These are phyloP conservation scores for Ischnura elegans DNA, from an alignment of 2,888 invertebrate species.

Conservation along the genomic window DNA sequence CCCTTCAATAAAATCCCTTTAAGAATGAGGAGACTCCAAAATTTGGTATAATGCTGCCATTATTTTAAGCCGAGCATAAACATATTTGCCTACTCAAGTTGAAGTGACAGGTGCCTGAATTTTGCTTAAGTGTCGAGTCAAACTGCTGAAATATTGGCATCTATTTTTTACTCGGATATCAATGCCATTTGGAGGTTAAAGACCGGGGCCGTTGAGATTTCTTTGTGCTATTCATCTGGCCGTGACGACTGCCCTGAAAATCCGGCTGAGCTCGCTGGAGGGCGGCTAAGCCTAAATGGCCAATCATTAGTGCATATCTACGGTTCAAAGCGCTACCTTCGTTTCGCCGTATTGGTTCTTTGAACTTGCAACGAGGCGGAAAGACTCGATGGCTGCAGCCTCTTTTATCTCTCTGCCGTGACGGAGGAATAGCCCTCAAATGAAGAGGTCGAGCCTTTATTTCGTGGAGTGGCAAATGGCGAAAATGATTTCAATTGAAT, in stretches of 20 bases:
- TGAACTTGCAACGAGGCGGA: neutral
- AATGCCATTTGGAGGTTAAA: too few relatives aligned
- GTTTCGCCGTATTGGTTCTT: neutral
- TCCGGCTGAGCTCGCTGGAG: neutral
- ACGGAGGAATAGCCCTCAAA: neutral
- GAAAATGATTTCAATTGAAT: neutral
- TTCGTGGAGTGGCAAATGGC: neutral
- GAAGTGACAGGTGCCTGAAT: too few relatives aligned
- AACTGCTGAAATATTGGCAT: too few relatives aligned
- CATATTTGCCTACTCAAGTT: too few relatives aligned
- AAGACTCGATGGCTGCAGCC: neutral
- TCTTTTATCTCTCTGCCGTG: too few relatives aligned
- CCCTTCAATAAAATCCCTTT: too few relatives aligned
- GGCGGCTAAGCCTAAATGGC: neutral
- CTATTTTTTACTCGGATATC: too few relatives aligned
- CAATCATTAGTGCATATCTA: neutral
- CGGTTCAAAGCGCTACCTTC: neutral
- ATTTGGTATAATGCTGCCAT: too few relatives aligned
- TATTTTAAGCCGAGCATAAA: too few relatives aligned
- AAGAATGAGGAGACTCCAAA: too few relatives aligned
- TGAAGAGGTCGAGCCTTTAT: neutral
- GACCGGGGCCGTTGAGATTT: neutral
- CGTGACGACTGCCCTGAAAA: neutral
- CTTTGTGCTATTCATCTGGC: neutral
- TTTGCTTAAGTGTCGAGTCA: too few relatives aligned